Evolutionary conservation across 1,140 invertebrate genomes (phyloP).

Genomic region (Euwallacea similis): DNA sequence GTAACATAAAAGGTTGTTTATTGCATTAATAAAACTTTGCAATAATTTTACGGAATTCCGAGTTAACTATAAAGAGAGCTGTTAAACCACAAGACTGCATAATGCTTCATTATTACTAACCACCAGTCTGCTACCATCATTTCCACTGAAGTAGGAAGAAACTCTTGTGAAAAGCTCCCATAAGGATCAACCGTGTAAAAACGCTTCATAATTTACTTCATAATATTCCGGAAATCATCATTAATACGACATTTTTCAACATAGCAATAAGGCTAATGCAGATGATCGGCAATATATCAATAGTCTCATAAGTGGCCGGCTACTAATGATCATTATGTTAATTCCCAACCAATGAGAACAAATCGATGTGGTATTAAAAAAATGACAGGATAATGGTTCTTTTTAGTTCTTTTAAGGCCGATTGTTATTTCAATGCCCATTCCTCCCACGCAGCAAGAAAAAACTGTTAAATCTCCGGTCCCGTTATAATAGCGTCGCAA

Average conservation of each 20-base stretch:
- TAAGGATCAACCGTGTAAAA: too few species aligned
- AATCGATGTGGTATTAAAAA: background rate
- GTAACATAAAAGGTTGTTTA: constrained; percentile 6
- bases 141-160: too few species aligned
- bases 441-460: background rate
- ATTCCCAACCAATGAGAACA: background rate
- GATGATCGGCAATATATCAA: too few species aligned
- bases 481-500: background rate
- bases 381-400: background rate
- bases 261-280: too few species aligned
- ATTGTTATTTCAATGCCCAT: background rate
- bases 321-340: background rate
- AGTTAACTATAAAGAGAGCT: constrained; percentile 1
- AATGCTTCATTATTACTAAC: background rate
- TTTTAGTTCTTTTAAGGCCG: background rate
- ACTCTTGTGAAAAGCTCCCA: too few species aligned
- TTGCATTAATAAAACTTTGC: constrained; percentile 3
- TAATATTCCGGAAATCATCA: too few species aligned
- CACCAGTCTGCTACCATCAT: background rate
- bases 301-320: background rate
- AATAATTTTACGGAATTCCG: background rate
- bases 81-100: constrained; percentile 5
- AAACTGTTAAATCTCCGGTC: background rate
- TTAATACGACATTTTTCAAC: too few species aligned
- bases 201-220: too few species aligned